Evolutionary conservation across 2,113 vertebrate genomes (phyloP).

Genomic region (Clinocottus analis): DNA sequence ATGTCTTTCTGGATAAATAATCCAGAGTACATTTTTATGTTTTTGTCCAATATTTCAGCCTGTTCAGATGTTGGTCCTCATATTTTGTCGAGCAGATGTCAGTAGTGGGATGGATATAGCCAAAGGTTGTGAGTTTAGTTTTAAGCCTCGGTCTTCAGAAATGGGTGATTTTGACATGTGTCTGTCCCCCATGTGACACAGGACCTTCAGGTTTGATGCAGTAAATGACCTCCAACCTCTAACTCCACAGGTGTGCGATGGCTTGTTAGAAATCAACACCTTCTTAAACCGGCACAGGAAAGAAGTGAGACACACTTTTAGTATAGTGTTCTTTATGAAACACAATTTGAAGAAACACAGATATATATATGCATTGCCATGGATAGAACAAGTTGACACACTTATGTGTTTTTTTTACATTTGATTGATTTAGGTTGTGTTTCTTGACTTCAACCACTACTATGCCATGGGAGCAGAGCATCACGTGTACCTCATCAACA

Average conservation of each 20-base stretch:
- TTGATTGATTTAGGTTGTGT: constrained; percentile 84
- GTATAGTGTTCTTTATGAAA: background rate
- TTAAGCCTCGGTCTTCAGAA: constrained; percentile 33
- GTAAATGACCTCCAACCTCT: background rate
- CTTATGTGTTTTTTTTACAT: background rate
- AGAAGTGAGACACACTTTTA: constrained; percentile 59
- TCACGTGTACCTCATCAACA: constrained; percentile 87
- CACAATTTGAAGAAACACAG: background rate
- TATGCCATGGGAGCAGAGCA: constrained; percentile 94
- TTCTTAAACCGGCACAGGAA: constrained; percentile 88
- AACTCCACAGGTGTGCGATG: constrained; percentile 84
- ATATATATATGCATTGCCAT: background rate
- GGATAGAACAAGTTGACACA: background rate
- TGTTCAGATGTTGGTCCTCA: background rate
- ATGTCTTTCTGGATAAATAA: background rate
- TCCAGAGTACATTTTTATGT: background rate
- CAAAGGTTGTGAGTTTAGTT: constrained; percentile 35
- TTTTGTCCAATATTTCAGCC: background rate
- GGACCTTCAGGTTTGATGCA: background rate
- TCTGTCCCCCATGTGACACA: background rate
- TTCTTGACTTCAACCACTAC: constrained; percentile 98
- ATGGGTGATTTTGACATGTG: constrained; percentile 14
- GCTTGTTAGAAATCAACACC: constrained; percentile 89
- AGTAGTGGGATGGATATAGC: background rate
- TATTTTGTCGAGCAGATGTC: background rate